Evolutionary conservation across 2,888 invertebrate species (phyloP).

Genomic region (Pristionchus exspectatus): DNA sequence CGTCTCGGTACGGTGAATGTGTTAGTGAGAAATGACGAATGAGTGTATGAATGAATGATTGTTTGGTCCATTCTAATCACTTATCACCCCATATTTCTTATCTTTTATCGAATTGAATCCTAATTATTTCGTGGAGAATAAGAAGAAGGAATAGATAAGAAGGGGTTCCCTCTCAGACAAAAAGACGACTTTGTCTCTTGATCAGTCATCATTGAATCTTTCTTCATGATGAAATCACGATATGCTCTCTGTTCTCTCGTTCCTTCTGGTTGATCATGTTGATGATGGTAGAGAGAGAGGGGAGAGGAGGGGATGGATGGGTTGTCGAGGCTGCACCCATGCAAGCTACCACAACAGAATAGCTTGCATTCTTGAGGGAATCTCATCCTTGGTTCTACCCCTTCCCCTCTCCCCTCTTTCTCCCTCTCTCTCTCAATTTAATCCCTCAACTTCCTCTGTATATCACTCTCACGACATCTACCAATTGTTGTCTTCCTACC

Average conservation of each 20-base stretch:
- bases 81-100: neutral
- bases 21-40: neutral
- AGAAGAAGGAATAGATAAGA: neutral
- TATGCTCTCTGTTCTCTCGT: neutral
- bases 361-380: neutral
- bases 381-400: neutral
- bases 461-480: slow-evolving; percentile 27
- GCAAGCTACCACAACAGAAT: slow-evolving; percentile 14
- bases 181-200: neutral
- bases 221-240: slow-evolving; percentile 4
- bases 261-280: neutral
- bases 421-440: neutral
- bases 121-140: neutral
- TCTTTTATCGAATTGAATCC: neutral
- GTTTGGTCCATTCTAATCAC: slow-evolving; percentile 5
- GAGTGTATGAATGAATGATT: neutral
- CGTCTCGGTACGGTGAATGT: neutral
- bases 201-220: neutral
- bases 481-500: neutral
- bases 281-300: neutral
- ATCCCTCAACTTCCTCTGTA: neutral
- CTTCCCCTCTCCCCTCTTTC: neutral
- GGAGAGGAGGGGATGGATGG: neutral
- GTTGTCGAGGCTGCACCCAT: neutral
- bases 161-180: slow-evolving; percentile 15